These are phyloP conservation scores for Danio kyathit DNA, from an alignment of 2,797 vertebrate species.

Conservation along the genomic window DNA sequence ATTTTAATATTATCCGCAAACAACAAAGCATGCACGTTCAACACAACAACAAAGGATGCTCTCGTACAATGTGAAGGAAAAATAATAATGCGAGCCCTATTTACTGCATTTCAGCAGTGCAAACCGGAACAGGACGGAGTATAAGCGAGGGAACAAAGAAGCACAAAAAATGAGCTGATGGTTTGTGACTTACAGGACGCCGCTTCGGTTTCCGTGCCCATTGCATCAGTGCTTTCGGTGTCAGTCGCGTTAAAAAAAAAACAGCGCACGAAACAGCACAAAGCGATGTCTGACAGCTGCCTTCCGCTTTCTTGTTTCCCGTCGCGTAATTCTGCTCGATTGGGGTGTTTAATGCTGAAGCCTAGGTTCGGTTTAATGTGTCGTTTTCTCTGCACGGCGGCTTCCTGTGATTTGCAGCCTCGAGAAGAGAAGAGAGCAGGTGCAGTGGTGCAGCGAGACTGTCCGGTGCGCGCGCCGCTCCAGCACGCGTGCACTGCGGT, in stretches of 20 bases:
- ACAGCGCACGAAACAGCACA: conserved; percentile 40
- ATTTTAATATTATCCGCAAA: background rate
- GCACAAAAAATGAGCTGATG: conserved; percentile 5
- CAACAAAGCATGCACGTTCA: background rate
- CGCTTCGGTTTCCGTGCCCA: background rate
- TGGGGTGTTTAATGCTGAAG: conserved; percentile 26
- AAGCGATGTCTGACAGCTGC: conserved; percentile 36
- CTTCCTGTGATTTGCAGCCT: conserved; percentile 51
- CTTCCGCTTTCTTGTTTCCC: conserved; percentile 6
- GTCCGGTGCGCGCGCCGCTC: conserved; percentile 34
- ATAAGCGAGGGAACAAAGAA: conserved; percentile 43
- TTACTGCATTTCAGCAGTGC: conserved; percentile 20
- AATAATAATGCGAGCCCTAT: no score
- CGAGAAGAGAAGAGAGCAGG: conserved; percentile 21
- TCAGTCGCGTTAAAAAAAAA: background rate
- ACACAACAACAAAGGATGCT: conserved; percentile 18
- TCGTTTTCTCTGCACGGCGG: conserved; percentile 10
- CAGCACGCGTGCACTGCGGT: conserved; percentile 32
- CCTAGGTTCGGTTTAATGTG: background rate
- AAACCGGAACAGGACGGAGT: conserved; percentile 38
- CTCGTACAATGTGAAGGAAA: background rate
- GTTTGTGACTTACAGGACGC: conserved; percentile 3
- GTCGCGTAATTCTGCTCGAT: conserved; percentile 12
- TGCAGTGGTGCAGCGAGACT: conserved; percentile 46
- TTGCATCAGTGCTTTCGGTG: conserved; percentile 21